Percentiles rank a stretch among this genome's conserved stretches.
These are phyloP conservation scores for Nineta flava DNA, from an alignment of 2,888 invertebrate species.

Conservation along the genomic window DNA sequence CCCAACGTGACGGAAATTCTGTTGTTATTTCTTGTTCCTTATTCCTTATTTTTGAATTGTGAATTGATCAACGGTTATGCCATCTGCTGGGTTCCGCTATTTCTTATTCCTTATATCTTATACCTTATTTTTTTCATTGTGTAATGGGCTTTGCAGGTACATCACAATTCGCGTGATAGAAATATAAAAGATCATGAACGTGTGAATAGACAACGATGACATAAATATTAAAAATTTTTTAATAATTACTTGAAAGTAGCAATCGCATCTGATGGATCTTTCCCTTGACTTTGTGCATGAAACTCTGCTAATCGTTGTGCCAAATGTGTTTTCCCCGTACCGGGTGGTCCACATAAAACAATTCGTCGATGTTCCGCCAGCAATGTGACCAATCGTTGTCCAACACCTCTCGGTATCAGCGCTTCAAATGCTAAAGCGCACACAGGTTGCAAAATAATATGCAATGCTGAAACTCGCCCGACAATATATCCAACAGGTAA, in stretches of 20 bases:
- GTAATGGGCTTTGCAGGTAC: too few species aligned
- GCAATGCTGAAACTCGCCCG: conserved; percentile 70
- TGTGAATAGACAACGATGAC: too few species aligned
- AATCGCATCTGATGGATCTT: conserved; percentile 79
- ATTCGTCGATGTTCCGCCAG: conserved; percentile 84
- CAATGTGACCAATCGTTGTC: conserved; percentile 65
- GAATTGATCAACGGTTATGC: too few species aligned
- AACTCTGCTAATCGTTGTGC: conserved; percentile 91
- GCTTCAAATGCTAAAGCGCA: conserved; percentile 88
- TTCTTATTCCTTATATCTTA: too few species aligned
- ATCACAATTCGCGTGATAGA: too few species aligned
- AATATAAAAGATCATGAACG: too few species aligned
- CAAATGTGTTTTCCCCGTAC: conserved; percentile 92
- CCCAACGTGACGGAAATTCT: too few species aligned
- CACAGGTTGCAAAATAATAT: conserved; percentile 78
- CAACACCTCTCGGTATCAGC: conserved; percentile 87
- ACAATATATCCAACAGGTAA: conserved; percentile 88
- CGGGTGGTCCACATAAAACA: conserved; percentile 88
- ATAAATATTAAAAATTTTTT: conserved; percentile 4
- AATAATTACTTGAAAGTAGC: conserved; percentile 75
- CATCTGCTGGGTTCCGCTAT: too few species aligned
- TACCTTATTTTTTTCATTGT: too few species aligned
- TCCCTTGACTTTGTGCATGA: conserved; percentile 63
- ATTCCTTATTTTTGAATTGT: too few species aligned
- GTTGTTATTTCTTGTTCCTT: too few species aligned